Percentiles rank a stretch among this genome's conserved stretches.
Evolutionary conservation across 2,113 vertebrate genomes (phyloP).

Genomic region (Corythoichthys intestinalis): DNA sequence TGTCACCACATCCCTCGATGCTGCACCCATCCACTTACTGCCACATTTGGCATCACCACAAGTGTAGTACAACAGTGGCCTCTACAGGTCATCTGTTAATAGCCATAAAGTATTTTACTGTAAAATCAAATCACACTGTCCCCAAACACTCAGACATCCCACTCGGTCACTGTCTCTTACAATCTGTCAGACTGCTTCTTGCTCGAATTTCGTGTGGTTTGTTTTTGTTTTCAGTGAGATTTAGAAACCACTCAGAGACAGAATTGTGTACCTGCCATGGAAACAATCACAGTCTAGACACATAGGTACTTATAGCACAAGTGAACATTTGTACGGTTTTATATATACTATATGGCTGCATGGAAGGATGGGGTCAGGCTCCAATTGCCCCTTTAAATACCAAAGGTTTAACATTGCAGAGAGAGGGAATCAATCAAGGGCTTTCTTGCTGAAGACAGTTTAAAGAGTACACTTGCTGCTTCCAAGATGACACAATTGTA

Average conservation of each 20-base stretch:
- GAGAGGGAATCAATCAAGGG: constrained; percentile 14
- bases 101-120: neutral
- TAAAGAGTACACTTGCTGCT: constrained; percentile 13
- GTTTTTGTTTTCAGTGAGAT: constrained; percentile 5
- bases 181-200: constrained; percentile 20
- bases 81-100: constrained; percentile 36
- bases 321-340: neutral
- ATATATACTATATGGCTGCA: neutral
- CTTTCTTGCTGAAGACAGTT: constrained; percentile 6
- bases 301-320: neutral
- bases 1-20: neutral
- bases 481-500: constrained; percentile 13
- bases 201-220: constrained; percentile 6
- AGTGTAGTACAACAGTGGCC: constrained; percentile 45
- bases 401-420: constrained; percentile 12
- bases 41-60: neutral
- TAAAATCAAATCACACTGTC: constrained; percentile 14
- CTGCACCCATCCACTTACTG: neutral
- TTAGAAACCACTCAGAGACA: neutral
- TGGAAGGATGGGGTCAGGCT: neutral
- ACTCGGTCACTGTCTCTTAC: constrained; percentile 37
- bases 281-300: constrained; percentile 4
- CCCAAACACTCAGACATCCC: constrained; percentile 30
- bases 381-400: constrained; percentile 4
- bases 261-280: neutral